These are phyloP conservation scores for Chironomus tepperi DNA, from an alignment of 1,140 invertebrate genomes.

Conservation along the genomic window DNA sequence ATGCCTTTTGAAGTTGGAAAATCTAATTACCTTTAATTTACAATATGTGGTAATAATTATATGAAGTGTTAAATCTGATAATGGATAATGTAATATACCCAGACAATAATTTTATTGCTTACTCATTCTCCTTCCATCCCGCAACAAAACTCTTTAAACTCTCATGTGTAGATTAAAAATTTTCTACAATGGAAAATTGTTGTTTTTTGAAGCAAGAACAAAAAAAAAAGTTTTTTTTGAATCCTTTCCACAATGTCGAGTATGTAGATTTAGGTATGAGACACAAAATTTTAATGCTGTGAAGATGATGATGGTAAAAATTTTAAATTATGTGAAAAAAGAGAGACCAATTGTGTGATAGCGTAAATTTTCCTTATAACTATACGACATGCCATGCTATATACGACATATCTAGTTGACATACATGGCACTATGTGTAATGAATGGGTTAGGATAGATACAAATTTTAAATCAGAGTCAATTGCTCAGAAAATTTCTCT, in stretches of 20 bases:
- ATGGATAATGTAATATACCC: conserved; percentile 13
- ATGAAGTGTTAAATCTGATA: conserved; percentile 21
- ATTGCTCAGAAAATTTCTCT: neutral
- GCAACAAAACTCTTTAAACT: neutral
- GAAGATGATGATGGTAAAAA: neutral
- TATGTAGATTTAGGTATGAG: no score
- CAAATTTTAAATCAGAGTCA: neutral
- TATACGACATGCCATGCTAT: neutral
- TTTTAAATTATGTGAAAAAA: neutral
- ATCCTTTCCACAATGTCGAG: no score
- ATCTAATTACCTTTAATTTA: conserved; percentile 20
- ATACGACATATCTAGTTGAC: neutral
- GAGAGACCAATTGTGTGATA: neutral
- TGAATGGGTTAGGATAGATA: neutral
- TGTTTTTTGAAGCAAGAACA: neutral
- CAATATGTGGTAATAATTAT: conserved; percentile 12
- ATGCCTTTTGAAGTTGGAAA: conserved; percentile 21
- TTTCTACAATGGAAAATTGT: conserved; percentile 3
- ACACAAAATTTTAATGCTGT: no score
- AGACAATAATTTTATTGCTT: conserved; percentile 12
- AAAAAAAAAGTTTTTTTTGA: no score
- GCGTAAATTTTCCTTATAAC: neutral
- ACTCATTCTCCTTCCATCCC: neutral
- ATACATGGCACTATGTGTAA: neutral
- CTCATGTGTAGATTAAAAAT: neutral